phyloP scores from a whole-genome alignment of 2,797 vertebrate species.

The Balearica regulorum region DNA sequence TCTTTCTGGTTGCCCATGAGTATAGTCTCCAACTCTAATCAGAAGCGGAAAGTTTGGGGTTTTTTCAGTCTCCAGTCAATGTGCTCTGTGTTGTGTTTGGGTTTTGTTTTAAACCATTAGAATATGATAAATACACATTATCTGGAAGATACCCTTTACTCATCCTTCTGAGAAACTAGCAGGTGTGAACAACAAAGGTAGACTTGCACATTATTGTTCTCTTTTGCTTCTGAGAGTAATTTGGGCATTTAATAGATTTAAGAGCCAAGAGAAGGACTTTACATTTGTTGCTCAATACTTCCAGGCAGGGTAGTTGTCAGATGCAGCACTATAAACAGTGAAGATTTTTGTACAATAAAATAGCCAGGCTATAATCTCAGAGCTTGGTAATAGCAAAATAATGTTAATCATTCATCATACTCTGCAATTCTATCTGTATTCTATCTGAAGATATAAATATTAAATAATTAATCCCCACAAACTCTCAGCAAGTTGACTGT shows the following conservation, averaged over 20 bases:
- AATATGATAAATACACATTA: neutral
- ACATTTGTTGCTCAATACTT: neutral
- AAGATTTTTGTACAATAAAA: neutral
- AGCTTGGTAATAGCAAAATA: neutral
- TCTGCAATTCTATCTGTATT: neutral
- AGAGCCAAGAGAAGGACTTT: neutral
- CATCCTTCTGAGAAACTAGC: neutral
- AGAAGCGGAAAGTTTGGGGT: neutral
- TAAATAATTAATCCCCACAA: neutral
- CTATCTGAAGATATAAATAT: neutral
- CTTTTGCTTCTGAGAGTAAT: neutral
- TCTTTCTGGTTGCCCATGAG: fast-evolving
- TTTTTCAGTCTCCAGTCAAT: neutral
- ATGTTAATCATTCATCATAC: neutral
- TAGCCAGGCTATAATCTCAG: neutral
- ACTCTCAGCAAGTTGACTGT: neutral
- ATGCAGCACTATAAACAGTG: neutral
- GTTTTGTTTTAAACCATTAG: neutral
- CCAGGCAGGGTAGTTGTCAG: neutral
- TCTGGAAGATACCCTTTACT: neutral
- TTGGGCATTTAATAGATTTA: neutral
- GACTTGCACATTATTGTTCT: neutral
- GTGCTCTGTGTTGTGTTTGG: neutral
- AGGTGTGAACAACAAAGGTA: neutral
- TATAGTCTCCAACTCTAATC: neutral